Evolutionary conservation across 2,797 vertebrate genomes (phyloP).

Genomic region (Macroramphosus scolopax): DNA sequence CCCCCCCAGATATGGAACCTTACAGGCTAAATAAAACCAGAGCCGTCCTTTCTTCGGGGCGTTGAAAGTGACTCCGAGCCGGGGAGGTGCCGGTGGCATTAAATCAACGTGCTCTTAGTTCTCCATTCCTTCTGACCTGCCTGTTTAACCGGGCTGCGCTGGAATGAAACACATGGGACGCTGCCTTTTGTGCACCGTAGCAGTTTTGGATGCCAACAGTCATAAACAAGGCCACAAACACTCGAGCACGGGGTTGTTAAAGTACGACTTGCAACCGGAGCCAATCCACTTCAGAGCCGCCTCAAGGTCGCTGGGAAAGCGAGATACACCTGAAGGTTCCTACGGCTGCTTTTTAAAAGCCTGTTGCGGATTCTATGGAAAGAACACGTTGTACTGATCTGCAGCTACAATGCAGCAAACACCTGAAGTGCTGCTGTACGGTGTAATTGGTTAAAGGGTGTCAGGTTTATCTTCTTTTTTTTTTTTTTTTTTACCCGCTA

Average conservation of each 20-base stretch:
- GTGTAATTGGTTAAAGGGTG: too few relatives aligned
- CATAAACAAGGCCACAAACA: slow-evolving; percentile 65
- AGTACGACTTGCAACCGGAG: slow-evolving; percentile 52
- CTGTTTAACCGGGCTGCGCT: slow-evolving; percentile 18
- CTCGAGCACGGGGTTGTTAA: slow-evolving; percentile 57
- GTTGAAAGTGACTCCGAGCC: slow-evolving; percentile 24
- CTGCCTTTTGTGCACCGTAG: slow-evolving; percentile 36
- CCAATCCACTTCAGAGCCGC: slow-evolving; percentile 56
- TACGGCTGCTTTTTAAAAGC: too few relatives aligned
- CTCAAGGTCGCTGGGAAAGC: slow-evolving; percentile 64
- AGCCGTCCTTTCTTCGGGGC: slow-evolving; percentile 27
- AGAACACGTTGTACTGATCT: too few relatives aligned
- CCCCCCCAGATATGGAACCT: slow-evolving; percentile 17
- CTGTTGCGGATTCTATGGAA: too few relatives aligned
- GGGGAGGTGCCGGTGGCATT: slow-evolving; percentile 34
- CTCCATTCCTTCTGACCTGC: slow-evolving; percentile 41
- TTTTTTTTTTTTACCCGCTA: too few relatives aligned
- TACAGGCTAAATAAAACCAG: slow-evolving; percentile 35
- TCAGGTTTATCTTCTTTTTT: too few relatives aligned
- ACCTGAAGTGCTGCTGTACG: too few relatives aligned
- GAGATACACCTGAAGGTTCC: slow-evolving; percentile 13
- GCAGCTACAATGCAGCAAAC: too few relatives aligned
- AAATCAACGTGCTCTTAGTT: slow-evolving; percentile 44
- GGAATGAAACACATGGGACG: slow-evolving; percentile 38
- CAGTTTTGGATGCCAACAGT: slow-evolving; percentile 44